Conservation (phyloP, 2,797 vertebrate genomes). For the Mus minutoides region DNA sequence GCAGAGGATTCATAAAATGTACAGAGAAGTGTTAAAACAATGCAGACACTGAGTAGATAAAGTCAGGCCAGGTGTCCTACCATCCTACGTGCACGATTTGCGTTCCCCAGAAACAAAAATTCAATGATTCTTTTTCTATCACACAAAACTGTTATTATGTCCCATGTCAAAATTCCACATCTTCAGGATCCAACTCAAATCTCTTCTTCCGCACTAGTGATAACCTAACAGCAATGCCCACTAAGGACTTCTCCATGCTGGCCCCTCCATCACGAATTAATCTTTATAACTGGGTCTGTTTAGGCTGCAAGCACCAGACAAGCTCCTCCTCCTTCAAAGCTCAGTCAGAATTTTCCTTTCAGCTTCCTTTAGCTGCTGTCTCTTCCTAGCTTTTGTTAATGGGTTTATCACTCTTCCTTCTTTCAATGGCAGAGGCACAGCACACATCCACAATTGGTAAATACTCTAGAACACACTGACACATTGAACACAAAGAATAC, state of each 20-base stretch:
- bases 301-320: neutral
- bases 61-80: neutral
- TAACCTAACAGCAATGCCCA: neutral
- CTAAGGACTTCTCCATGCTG: neutral
- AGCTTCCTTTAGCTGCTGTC: neutral
- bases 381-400: neutral
- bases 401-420: neutral
- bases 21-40: neutral
- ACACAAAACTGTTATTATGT: neutral
- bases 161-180: neutral
- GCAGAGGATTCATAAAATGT: neutral
- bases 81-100: neutral
- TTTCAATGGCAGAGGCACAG: neutral
- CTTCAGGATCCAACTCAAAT: slow-evolving; percentile 12
- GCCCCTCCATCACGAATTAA: slow-evolving; percentile 11
- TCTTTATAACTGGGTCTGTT: neutral
- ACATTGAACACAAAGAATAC: neutral
- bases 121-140: neutral
- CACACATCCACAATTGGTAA: neutral
- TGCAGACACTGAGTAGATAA: neutral
- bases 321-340: neutral
- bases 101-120: neutral
- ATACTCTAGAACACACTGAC: neutral
- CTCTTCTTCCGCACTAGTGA: neutral
- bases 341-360: neutral